These are phyloP conservation scores for Elachura formosa DNA, from an alignment of 2,113 vertebrate species.

Conservation along the genomic window DNA sequence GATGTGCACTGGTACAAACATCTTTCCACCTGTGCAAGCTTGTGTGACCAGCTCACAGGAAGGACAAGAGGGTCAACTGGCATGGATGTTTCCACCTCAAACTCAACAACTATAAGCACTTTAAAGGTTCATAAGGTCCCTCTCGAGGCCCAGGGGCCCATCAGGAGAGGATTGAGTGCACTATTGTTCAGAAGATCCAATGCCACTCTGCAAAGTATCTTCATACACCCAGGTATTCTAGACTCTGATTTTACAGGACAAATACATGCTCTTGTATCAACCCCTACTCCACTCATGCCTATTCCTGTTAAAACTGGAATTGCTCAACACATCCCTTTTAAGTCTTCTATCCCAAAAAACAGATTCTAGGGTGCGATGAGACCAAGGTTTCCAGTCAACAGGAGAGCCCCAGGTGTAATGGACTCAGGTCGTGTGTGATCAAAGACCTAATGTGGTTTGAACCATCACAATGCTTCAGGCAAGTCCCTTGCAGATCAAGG, in stretches of 20 bases:
- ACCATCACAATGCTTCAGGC: too few species aligned
- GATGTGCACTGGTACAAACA: fast-evolving
- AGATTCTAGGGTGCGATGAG: too few species aligned
- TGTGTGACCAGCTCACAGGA: background rate
- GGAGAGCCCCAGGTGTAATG: too few species aligned
- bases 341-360: background rate
- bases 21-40: background rate
- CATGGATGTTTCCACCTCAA: background rate
- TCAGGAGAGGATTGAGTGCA: too few species aligned
- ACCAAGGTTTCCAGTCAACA: too few species aligned
- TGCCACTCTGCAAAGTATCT: too few species aligned
- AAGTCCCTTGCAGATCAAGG: too few species aligned
- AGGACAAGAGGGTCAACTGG: background rate
- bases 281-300: background rate
- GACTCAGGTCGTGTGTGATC: too few species aligned
- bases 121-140: too few species aligned
- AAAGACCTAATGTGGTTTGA: too few species aligned
- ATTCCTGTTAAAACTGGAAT: background rate
- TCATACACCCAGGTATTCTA: too few species aligned
- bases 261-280: background rate
- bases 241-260: background rate
- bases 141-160: too few species aligned
- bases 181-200: background rate
- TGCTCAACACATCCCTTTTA: background rate
- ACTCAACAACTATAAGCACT: background rate